Conservation (phyloP, 2,888 invertebrate genomes). For the Punctoribates punctum region DNA sequence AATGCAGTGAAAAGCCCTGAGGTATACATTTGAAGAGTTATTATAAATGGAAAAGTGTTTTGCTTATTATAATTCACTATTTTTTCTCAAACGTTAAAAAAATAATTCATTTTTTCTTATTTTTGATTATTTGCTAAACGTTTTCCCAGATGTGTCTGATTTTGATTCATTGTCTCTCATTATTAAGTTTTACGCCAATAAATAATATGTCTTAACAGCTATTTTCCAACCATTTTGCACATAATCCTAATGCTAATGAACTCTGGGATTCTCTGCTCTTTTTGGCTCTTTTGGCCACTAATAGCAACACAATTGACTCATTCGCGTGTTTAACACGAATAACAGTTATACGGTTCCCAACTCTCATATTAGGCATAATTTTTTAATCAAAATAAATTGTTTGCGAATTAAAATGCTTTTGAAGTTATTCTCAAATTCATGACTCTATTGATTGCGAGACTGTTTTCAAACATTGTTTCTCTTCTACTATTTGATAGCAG, state of each 20-base stretch:
- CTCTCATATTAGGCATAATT: not conserved
- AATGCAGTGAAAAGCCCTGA: constrained; percentile 18
- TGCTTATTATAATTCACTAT: constrained; percentile 18
- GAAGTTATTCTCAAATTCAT: not conserved
- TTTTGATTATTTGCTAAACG: not conserved
- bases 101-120: constrained; percentile 3
- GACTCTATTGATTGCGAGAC: too few relatives aligned
- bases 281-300: constrained; percentile 7
- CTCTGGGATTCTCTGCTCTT: not conserved
- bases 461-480: not conserved
- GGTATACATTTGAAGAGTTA: constrained; percentile 37
- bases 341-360: not conserved
- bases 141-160: constrained; percentile 18
- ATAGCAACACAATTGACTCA: not conserved
- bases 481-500: not conserved
- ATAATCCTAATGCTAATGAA: constrained; percentile 20
- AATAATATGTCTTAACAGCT: constrained; percentile 7
- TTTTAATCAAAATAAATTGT: not conserved
- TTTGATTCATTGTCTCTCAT: constrained; percentile 30
- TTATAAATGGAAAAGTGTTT: constrained; percentile 12
- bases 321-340: not conserved
- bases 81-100: not conserved
- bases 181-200: constrained; percentile 3
- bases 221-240: not conserved
- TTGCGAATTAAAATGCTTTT: not conserved